Evolutionary conservation across 2,888 invertebrate genomes (phyloP).

Genomic region (Stictocephala bisonia): DNA sequence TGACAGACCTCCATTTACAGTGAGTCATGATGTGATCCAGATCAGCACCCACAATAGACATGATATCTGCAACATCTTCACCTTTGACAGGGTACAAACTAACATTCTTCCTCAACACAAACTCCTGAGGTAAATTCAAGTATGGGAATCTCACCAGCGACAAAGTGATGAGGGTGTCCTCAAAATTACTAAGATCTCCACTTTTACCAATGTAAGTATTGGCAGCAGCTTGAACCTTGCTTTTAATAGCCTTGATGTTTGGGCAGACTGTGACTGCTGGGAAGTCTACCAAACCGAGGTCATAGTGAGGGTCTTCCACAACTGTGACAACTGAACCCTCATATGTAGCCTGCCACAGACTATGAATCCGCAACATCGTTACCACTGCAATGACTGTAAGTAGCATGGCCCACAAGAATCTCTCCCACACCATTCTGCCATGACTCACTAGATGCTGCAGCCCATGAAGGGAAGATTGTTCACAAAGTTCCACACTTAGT

Average conservation of each 20-base stretch:
- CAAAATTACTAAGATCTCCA: background rate
- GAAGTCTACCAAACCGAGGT: conserved; percentile 49
- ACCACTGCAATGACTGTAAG: background rate
- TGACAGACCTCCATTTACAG: conserved; percentile 51
- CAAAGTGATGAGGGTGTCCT: conserved; percentile 42
- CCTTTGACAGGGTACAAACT: conserved; percentile 4
- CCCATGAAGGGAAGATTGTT: conserved; percentile 49
- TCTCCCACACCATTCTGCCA: conserved; percentile 1
- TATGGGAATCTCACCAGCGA: conserved; percentile 47
- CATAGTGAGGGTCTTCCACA: conserved; percentile 51
- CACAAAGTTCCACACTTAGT: conserved; percentile 49
- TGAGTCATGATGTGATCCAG: conserved; percentile 47
- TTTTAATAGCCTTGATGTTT: conserved; percentile 50
- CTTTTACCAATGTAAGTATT: conserved; percentile 5
- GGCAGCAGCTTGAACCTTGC: conserved; percentile 36
- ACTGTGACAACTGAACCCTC: conserved; percentile 46
- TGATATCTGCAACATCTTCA: conserved; percentile 46
- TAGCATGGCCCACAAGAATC: conserved; percentile 16
- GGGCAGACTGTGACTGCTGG: conserved; percentile 53
- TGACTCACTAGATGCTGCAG: conserved; percentile 43
- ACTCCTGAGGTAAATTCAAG: conserved; percentile 46
- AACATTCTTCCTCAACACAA: background rate
- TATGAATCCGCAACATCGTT: background rate
- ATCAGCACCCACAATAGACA: conserved; percentile 48
- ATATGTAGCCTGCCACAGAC: conserved; percentile 14